Conservation (phyloP, 2,113 vertebrate species). For the Megalops atlanticus region DNA sequence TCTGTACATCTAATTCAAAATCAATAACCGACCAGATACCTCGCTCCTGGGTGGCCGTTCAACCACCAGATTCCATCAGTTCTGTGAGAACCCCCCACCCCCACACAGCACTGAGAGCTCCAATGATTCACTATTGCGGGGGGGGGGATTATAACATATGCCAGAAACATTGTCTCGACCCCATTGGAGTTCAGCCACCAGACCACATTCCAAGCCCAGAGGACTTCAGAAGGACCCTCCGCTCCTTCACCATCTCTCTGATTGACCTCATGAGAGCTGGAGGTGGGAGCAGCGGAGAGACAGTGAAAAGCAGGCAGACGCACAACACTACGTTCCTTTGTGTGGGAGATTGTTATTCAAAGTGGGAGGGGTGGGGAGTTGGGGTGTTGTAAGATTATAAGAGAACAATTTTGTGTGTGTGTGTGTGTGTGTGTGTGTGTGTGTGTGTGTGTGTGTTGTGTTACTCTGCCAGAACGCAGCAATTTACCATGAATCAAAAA, state of each 20-base stretch:
- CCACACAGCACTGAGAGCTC: not conserved
- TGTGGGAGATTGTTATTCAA: conserved; percentile 50
- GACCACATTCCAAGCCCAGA: not conserved
- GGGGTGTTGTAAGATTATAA: conserved; percentile 59
- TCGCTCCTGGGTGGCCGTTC: not conserved
- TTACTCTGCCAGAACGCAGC: conserved; percentile 58
- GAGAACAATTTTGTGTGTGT: conserved; percentile 55
- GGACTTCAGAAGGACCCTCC: not conserved
- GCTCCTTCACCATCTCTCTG: not conserved
- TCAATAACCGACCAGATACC: not conserved
- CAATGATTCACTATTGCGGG: not conserved
- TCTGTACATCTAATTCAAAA: not conserved
- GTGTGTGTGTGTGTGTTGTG: conserved; percentile 24
- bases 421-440: not conserved
- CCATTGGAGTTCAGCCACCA: not conserved
- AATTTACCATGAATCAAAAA: conserved; percentile 68
- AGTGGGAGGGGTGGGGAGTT: conserved; percentile 33
- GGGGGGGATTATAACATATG: not conserved
- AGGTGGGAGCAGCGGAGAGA: too few relatives aligned
- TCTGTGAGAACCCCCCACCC: not conserved
- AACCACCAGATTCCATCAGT: not conserved
- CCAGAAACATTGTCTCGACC: conserved; percentile 9
- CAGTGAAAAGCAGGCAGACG: not conserved
- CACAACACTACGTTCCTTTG: conserved; percentile 52
- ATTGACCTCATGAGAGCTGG: too few relatives aligned